Evolutionary conservation across 2,113 vertebrate genomes (phyloP).

Genomic region (Anolis carolinensis): DNA sequence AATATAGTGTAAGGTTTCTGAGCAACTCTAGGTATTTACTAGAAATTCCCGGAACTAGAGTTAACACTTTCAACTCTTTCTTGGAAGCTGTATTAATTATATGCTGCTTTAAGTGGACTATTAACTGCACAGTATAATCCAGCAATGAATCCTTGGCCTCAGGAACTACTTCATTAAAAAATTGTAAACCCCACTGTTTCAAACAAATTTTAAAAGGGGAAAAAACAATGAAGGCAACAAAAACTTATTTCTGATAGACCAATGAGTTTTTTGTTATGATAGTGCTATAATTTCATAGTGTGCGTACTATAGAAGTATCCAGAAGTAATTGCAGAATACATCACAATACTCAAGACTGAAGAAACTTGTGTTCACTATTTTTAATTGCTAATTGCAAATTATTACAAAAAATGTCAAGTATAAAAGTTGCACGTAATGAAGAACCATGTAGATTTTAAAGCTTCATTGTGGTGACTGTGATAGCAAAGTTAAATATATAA

Average conservation of each 20-base stretch:
- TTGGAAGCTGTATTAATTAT: constrained; percentile 7
- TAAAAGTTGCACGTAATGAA: not conserved
- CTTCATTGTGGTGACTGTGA: constrained; percentile 5
- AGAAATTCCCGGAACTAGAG: not conserved
- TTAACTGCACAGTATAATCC: constrained; percentile 1
- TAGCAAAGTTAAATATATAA: not conserved
- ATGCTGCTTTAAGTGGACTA: constrained; percentile 7
- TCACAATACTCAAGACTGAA: not conserved
- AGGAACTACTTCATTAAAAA: not conserved
- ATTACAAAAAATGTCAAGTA: not conserved
- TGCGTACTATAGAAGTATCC: too few species aligned
- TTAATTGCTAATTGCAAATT: not conserved
- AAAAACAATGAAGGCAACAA: not conserved
- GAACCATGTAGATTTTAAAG: not conserved
- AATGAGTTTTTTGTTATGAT: constrained; percentile 38
- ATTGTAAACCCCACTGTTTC: not conserved
- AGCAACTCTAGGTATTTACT: constrained; percentile 16
- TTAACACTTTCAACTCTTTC: not conserved
- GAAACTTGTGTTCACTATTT: not conserved
- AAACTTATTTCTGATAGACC: too few species aligned
- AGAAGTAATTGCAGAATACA: too few species aligned
- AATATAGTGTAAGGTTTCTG: constrained; percentile 13
- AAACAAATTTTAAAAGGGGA: not conserved
- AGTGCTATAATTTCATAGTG: constrained; percentile 15
- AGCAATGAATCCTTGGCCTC: constrained; percentile 3